phyloP scores from a whole-genome alignment of 2,113 vertebrate species.

The Rhinolophus sinicus region DNA sequence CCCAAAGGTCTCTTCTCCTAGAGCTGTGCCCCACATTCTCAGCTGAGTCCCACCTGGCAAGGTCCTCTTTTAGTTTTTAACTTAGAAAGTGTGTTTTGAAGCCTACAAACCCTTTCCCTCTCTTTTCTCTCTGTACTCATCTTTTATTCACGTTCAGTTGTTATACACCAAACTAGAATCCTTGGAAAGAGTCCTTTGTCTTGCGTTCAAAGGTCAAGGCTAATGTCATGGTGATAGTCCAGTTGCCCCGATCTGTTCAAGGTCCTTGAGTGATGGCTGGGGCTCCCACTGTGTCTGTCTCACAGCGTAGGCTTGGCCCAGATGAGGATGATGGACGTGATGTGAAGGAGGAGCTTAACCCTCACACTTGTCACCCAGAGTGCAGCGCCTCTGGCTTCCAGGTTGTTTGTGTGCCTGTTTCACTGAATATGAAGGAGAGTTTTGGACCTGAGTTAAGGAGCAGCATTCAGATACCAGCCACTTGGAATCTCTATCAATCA shows the following conservation, averaged over 20 bases:
- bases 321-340: not conserved
- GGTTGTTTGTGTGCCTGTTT: not conserved
- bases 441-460: not conserved
- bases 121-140: not conserved
- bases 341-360: not conserved
- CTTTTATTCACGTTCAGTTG: not conserved
- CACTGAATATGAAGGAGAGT: not conserved
- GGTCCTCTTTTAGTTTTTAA: not conserved
- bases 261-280: not conserved
- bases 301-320: not conserved
- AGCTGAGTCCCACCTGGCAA: not conserved
- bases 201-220: slow-evolving; percentile 53
- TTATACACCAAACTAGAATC: not conserved
- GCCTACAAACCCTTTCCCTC: not conserved
- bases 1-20: not conserved
- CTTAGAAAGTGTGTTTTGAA: not conserved
- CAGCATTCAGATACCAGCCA: not conserved
- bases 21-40: not conserved
- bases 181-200: not conserved
- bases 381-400: not conserved
- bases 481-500: not conserved
- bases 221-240: not conserved
- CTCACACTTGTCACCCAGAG: not conserved
- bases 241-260: not conserved
- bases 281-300: not conserved